Evolutionary conservation across 1,140 invertebrate genomes (phyloP).

Genomic region (Xylocopa sonorina): DNA sequence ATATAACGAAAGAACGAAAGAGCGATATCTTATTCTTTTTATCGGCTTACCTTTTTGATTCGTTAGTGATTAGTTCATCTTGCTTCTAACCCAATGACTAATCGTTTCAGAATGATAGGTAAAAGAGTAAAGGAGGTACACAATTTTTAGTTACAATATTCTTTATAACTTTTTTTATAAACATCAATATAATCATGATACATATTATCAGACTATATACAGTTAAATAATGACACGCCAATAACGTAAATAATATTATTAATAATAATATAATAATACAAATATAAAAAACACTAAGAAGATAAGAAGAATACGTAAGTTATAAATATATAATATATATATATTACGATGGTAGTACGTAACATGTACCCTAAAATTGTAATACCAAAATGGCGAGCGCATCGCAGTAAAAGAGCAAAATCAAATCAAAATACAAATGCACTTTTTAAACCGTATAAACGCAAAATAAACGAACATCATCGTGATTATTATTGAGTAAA

Average conservation of each 20-base stretch:
- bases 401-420: background rate
- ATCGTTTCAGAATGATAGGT: too few species aligned
- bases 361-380: constrained; percentile 42
- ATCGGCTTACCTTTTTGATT: background rate
- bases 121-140: background rate
- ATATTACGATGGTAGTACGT: constrained; percentile 29
- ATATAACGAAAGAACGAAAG: too few species aligned
- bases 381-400: constrained; percentile 1
- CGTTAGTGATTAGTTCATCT: too few species aligned
- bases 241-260: constrained; percentile 4
- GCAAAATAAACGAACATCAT: constrained; percentile 29
- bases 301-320: constrained; percentile 15
- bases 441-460: background rate
- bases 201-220: constrained; percentile 44
- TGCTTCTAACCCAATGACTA: too few species aligned
- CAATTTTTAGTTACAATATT: background rate
- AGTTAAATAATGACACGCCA: constrained; percentile 54
- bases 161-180: too few species aligned
- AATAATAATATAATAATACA: constrained; percentile 38
- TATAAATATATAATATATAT: constrained; percentile 31
- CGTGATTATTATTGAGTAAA: too few species aligned
- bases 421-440: constrained; percentile 16
- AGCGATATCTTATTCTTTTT: background rate
- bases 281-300: constrained; percentile 37
- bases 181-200: constrained; percentile 53